Evolutionary conservation across 2,888 invertebrate species (phyloP), one percentile per base, ranked within the genome.

Genomic region (Macroteleia sp.): DNA sequence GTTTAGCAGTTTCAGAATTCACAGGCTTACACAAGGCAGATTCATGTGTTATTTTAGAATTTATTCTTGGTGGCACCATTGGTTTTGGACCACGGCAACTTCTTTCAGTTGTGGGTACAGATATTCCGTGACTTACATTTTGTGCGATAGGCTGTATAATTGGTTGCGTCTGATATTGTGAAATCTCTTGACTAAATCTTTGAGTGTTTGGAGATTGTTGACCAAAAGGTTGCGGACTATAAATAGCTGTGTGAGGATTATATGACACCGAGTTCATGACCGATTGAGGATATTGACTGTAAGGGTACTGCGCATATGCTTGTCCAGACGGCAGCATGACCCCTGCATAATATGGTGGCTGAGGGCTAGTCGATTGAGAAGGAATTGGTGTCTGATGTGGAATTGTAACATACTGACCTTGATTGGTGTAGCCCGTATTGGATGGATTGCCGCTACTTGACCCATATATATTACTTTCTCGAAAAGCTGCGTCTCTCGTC

Each of bases 1-100:
- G 77, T 57, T 75, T 82, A 22, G 36, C 30, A n/a, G 54, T 19
- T n/a, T 81, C 61, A 5, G 57, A 32, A 16, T 30, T 69, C 9
- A 50, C 50, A 5, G 64, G 10, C 30, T 79, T 79, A 14, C 66
- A 74, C n/a, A 59, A 32, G 0, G 83, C 87, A 0, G 85, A 62
- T 46, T 91, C 91, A 41, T 90, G 89, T 0, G 91, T 91, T 17
- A 91, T 91, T 71, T 90, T 91, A 2, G 91, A 91, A 64, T 88
- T 90, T 0, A 86, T 88, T 3, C 91, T 83, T 0, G 91, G 91
- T 0, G 91, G 91, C 2, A 91, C 91, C 87, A 89, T 86, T 0
- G 91, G 91, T 52, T 91, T 91, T 0, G 91, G 91, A 14, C 91
- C 91, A 9, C 90, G 84, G 25, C 77, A 85, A 0, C 83, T 77